A percentile compares a stretch with the other conserved stretches of the same genome.
Conservation (phyloP, 2,113 vertebrate genomes). For the Serilophus lunatus region DNA sequence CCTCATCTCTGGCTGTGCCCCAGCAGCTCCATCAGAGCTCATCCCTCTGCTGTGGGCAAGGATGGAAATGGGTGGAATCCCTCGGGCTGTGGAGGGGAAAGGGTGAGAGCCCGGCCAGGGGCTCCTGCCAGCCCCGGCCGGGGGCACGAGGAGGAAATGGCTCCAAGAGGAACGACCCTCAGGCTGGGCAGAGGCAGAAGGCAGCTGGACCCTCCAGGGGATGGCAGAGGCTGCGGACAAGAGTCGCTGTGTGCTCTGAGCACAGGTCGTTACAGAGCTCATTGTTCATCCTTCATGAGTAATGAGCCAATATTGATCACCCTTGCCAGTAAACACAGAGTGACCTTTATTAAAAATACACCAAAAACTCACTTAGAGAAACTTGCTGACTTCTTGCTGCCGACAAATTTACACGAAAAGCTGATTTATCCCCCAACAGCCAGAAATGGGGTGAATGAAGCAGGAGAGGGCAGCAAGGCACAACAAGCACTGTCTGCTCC, state of each 20-base stretch:
- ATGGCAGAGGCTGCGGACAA: not conserved
- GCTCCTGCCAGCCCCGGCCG: not conserved
- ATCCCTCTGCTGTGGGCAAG: fast-evolving
- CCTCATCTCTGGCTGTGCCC: fast-evolving
- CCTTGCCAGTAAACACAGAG: slow-evolving; percentile 59
- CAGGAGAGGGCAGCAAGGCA: not conserved
- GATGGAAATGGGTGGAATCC: not conserved
- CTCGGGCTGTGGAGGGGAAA: fast-evolving
- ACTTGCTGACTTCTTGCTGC: not conserved
- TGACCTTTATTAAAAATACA: slow-evolving; percentile 71
- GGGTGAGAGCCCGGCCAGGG: fast-evolving
- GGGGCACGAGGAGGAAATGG: fast-evolving
- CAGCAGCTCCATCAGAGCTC: not conserved
- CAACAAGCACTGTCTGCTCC: not conserved
- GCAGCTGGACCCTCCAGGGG: not conserved
- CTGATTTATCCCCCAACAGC: not conserved
- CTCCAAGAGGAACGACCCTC: not conserved
- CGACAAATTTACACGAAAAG: not conserved
- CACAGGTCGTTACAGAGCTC: not conserved
- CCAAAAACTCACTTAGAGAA: slow-evolving; percentile 39
- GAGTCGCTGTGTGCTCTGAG: not conserved
- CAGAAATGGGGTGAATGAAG: not conserved
- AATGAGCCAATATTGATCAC: slow-evolving; percentile 51
- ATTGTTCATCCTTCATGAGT: slow-evolving; percentile 60
- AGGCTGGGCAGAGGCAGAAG: not conserved